Evolutionary conservation across 1,140 invertebrate genomes (phyloP).

Genomic region (Drosophila miranda): DNA sequence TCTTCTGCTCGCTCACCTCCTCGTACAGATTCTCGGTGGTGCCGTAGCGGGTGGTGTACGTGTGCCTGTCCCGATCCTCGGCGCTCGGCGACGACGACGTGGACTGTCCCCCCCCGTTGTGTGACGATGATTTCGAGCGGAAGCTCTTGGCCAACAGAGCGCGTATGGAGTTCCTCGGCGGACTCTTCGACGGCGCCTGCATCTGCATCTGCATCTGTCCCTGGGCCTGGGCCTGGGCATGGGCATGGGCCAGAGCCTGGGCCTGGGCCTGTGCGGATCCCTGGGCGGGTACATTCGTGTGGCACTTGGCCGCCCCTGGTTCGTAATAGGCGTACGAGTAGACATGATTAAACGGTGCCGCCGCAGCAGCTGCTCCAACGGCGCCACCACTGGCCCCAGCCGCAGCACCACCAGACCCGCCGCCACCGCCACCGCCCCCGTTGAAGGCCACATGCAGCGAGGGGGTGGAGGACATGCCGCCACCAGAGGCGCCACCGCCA

Average conservation of each 20-base stretch:
- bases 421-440: constrained; percentile 25
- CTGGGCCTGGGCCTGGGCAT: constrained; percentile 1
- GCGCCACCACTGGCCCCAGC: constrained; percentile 41
- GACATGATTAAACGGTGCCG: constrained; percentile 83
- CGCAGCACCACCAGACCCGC: constrained; percentile 9
- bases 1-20: constrained; percentile 88
- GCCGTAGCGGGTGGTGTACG: constrained; percentile 90
- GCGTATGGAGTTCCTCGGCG: constrained; percentile 81
- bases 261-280: constrained; percentile 7
- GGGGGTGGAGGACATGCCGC: constrained; percentile 54
- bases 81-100: constrained; percentile 65
- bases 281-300: constrained; percentile 84
- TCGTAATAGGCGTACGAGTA: constrained; percentile 92
- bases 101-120: constrained; percentile 58
- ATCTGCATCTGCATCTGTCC: constrained; percentile 2
- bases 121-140: constrained; percentile 68
- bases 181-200: constrained; percentile 70
- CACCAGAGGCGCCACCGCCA: constrained; percentile 25
- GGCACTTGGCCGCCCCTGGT: constrained; percentile 84
- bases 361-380: constrained; percentile 66
- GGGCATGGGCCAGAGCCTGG: background rate
- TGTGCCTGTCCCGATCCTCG: constrained; percentile 84
- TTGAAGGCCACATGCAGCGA: constrained; percentile 69
- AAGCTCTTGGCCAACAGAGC: constrained; percentile 77
- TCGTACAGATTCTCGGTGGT: constrained; percentile 95